Base-by-base conservation (phyloP, 2,888 invertebrate species). In the Hipparchia semele region DNA sequence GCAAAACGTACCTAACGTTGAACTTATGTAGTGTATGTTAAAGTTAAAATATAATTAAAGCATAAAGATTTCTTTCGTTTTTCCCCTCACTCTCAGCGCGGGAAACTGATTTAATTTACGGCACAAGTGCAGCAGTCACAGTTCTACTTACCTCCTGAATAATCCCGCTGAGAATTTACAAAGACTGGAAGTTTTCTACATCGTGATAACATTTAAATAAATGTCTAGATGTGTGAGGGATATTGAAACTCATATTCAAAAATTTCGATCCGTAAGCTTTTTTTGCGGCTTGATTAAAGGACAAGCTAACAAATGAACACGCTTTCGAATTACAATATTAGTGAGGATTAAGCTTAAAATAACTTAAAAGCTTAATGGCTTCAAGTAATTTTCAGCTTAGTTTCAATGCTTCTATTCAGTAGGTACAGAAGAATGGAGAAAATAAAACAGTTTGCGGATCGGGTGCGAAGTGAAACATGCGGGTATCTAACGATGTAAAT, bases 21-120 rank as follows among this genome's bases (percentile, higher is more conserved):
- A 13, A 13, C 2, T 23, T 58, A 58, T 13, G 13, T 8, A 8
- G 13, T 13, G 13, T 23, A 58, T 58, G 23, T 23, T 23, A 23
- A 23, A 56, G 13, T 13, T 56, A 0, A 13, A 9, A 13, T 10
- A 51, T 53, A 65, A 65, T 53, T 51, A 53, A 65, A 65, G 12
- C 65, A 53, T 53, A 33, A 65, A 64, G 51, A 51, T 53, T 53
- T 53, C 65, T 51, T 64, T 51, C 65, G 12, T 49, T 59, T 58
- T 49, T 72, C 68, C 64, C 72, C 45, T 68, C 72, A 53, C 72
- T 68, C 59, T 62, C 51, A 59, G 51, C 53, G 58, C 64, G 61
- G 59, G 53, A 59, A 72, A 72, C 72, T 72, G 68, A 69, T 49
- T 72, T 68, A 64, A 64, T 72, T 64, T 64, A 72, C 64, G 39